Percentiles rank a stretch among this genome's conserved stretches.
phyloP scores from a whole-genome alignment of 2,797 vertebrate species.

The Falco novaeseelandiae region DNA sequence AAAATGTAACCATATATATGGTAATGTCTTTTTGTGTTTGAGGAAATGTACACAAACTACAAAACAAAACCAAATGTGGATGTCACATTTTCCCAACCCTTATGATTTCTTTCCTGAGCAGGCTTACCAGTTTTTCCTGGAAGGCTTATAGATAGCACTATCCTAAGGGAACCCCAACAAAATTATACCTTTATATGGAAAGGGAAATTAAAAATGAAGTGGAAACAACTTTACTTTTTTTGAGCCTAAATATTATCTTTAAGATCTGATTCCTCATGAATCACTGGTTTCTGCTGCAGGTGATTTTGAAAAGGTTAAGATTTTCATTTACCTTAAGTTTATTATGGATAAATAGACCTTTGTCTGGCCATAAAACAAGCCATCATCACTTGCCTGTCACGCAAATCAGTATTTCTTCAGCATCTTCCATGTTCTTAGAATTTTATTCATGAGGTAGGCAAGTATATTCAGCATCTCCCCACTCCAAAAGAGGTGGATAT shows the following conservation, averaged over 20 bases:
- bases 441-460: not conserved
- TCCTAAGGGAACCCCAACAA: slow-evolving; percentile 40
- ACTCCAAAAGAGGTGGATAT: not conserved
- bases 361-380: not conserved
- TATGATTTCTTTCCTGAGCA: slow-evolving; percentile 43
- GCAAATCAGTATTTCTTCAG: not conserved
- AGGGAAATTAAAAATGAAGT: not conserved
- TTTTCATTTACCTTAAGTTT: not conserved
- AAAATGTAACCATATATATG: slow-evolving; percentile 23
- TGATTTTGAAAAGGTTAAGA: not conserved
- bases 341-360: not conserved
- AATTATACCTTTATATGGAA: slow-evolving; percentile 18
- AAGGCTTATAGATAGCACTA: slow-evolving; percentile 52
- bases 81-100: not conserved
- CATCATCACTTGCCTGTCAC: not conserved
- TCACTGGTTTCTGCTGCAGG: not conserved
- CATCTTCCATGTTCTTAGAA: not conserved
- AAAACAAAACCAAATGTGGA: slow-evolving; percentile 54
- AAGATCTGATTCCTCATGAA: not conserved
- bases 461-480: not conserved
- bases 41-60: slow-evolving; percentile 33
- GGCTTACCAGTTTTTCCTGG: slow-evolving; percentile 45
- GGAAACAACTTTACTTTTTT: not conserved
- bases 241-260: not conserved
- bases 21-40: not conserved